A percentile compares a stretch with the other conserved stretches of the same genome.
Evolutionary conservation across 2,888 invertebrate species (phyloP).

Genomic region (Lepidochitona cinerea): DNA sequence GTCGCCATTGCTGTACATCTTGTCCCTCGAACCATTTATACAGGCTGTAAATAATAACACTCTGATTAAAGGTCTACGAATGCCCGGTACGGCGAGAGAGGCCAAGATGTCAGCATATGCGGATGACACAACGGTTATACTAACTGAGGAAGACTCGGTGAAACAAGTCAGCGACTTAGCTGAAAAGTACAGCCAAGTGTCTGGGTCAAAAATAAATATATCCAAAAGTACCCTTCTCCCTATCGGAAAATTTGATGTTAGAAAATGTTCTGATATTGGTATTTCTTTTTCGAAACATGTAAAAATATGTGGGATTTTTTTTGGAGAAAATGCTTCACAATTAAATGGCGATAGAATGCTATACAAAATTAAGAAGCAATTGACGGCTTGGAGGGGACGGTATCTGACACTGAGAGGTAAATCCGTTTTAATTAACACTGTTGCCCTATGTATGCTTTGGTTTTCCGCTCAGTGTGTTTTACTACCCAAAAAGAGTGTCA

Average conservation of each 20-base stretch:
- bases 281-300: neutral
- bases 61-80: slow-evolving; percentile 15
- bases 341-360: neutral
- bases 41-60: neutral
- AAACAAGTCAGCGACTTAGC: neutral
- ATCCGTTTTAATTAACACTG: neutral
- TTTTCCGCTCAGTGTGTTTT: neutral
- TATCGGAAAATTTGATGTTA: neutral
- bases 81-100: slow-evolving; percentile 11
- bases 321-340: neutral
- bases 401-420: neutral
- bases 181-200: slow-evolving; percentile 10
- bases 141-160: slow-evolving; percentile 8
- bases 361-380: neutral
- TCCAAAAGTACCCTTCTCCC: slow-evolving; percentile 22
- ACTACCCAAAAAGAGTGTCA: neutral
- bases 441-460: neutral
- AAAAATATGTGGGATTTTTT: neutral
- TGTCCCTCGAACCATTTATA: neutral
- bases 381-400: neutral
- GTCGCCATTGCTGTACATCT: neutral
- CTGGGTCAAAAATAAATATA: slow-evolving; percentile 29
- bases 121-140: slow-evolving; percentile 14
- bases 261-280: neutral
- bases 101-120: slow-evolving; percentile 18